These are phyloP conservation scores for Gymnocypris eckloni DNA, from an alignment of 2,797 vertebrate species.

Conservation along the genomic window DNA sequence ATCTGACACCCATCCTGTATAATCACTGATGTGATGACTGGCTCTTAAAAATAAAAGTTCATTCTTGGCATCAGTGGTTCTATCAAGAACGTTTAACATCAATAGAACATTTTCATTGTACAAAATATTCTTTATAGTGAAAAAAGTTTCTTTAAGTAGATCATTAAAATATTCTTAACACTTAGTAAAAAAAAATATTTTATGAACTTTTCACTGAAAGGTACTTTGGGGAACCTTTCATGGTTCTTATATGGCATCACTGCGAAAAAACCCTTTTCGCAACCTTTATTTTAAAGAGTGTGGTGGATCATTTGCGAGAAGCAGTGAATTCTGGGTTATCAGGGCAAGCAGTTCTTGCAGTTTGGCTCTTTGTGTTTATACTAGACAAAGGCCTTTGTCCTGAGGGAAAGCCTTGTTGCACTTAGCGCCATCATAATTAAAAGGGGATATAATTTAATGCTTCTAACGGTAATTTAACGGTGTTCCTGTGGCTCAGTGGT, in stretches of 20 bases:
- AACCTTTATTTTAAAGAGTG: neutral
- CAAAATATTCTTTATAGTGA: neutral
- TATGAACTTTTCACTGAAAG: neutral
- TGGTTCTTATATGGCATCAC: neutral
- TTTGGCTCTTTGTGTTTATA: neutral
- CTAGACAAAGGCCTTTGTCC: neutral
- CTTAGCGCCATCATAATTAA: slow-evolving; percentile 37
- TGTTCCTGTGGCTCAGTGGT: too few relatives aligned
- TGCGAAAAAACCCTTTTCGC: neutral
- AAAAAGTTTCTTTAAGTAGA: neutral
- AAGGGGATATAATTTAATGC: slow-evolving; percentile 1
- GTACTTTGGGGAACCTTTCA: neutral
- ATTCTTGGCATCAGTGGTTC: neutral
- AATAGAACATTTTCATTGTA: neutral
- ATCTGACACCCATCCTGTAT: neutral
- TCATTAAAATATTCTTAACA: neutral
- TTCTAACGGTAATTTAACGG: neutral
- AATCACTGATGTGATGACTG: neutral
- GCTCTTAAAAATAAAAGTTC: neutral
- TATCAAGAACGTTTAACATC: neutral
- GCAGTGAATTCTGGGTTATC: slow-evolving; percentile 29
- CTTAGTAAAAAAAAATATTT: neutral
- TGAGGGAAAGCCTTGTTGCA: slow-evolving; percentile 33
- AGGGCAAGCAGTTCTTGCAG: slow-evolving; percentile 12
- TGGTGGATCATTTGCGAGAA: neutral